Evolutionary conservation across 2,888 invertebrate species (phyloP).

Genomic region (Tromatobia lineatoria): DNA sequence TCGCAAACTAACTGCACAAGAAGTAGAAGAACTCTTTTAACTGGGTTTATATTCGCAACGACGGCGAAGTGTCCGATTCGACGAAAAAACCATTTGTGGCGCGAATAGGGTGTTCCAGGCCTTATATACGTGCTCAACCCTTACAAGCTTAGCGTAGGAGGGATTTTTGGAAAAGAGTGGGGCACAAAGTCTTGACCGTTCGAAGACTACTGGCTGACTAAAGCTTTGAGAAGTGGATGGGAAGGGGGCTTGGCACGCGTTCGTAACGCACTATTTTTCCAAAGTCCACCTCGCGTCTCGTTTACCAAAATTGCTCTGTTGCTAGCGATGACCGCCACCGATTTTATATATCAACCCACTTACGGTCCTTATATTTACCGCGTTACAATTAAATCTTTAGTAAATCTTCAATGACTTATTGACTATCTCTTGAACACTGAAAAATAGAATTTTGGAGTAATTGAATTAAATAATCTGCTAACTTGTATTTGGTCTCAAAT

Average conservation of each 20-base stretch:
- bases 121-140: constrained; percentile 78
- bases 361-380: neutral
- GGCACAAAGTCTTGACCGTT: constrained; percentile 69
- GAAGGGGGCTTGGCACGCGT: constrained; percentile 74
- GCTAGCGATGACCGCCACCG: neutral
- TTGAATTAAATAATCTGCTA: too few species aligned
- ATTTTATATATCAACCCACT: neutral
- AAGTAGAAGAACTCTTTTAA: neutral
- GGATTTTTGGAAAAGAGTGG: constrained; percentile 70
- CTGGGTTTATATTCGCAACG: constrained; percentile 1
- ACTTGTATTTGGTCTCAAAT: too few species aligned
- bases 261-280: constrained; percentile 63
- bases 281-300: constrained; percentile 14
- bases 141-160: constrained; percentile 73
- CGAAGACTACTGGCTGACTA: constrained; percentile 55
- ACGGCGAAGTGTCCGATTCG: constrained; percentile 24
- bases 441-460: neutral
- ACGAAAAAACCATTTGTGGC: constrained; percentile 71
- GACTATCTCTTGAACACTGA: neutral
- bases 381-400: neutral
- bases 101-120: constrained; percentile 69
- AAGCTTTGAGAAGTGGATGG: constrained; percentile 53
- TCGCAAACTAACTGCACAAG: constrained; percentile 26
- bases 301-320: neutral
- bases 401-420: too few species aligned